Evolutionary conservation across 1,140 invertebrate species (phyloP), one percentile per base, ranked within the genome.

Genomic region (Acromyrmex echinatior): DNA sequence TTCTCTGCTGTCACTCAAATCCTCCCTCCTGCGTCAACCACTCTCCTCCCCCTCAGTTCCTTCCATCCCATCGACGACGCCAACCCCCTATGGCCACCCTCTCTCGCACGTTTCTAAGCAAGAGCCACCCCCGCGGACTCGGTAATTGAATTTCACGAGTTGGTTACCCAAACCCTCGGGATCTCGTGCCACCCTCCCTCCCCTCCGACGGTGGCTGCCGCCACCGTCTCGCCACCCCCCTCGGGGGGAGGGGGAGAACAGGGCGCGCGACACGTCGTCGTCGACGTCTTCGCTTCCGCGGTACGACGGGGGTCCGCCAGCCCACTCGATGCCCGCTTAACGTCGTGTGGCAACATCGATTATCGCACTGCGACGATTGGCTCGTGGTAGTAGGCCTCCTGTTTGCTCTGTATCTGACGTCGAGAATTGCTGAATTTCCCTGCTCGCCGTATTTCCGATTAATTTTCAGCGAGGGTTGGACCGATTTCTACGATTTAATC

Each of bases 91-190:
- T 88, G 88, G 39, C 60, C 86, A 88, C 81, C 88, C 88, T 88
- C 82, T 70, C 86, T 45, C 73, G 76, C 90, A 80, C 87, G 87
- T 88, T 90, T 73, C 90, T 89, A 77, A 56, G 87, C 89, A 82
- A 86, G 90, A 86, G 79, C 90, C 86, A 92, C 92, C 92, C 93
- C 93, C 92, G 93, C 93, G 93, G 92, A 93, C 94, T 94, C 93
- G 94, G 93, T 95, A 95, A 95, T 95, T 95, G 94, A 95, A 95
- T 95, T 95, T 95, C 94, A 95, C 94, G 93, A 95, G 93, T 94
- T 95, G 94, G 94, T 95, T 95, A 95, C 92, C 95, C 94, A 92
- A 93, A 94, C 92, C 93, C 93, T 87, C 88, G 92, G 90, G 88
- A 91, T 92, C 88, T 91, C 88, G 68, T 63, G 84, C 88, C 88